Evolutionary conservation across 2,113 vertebrate species (phyloP), one percentile per base, ranked within the genome.

Genomic region (Salvator merianae): DNA sequence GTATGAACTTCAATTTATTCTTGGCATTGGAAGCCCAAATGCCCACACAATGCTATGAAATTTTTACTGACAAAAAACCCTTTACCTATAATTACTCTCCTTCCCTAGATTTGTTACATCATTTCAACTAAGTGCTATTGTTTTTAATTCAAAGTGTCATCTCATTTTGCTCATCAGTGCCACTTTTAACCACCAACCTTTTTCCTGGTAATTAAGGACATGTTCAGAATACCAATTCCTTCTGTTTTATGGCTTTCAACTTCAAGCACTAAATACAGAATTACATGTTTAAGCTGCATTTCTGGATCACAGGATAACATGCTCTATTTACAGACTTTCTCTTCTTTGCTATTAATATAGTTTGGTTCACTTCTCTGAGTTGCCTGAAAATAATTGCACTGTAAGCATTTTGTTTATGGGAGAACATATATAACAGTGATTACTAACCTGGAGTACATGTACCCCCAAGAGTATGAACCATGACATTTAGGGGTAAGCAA

Each of bases 181-280:
- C 18, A 83, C 88, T 84, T 88, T 73, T 66, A 55, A 81, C 65
- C 79, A 22, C 83, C 85, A 82, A 82, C 22, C 32, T 88, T 71
- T 86, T 88, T 28, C 63, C 72, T 83, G 83, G 65, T 69, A 85
- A 82, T 79, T 85, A 73, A 59, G 10, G 79, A 47, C 53, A 80
- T 83, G 12, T 81, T 90, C 90, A 86, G 74, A 84, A 65, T 83
- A 66, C 0, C 1, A 69, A 50, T 69, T 86, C 66, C n/a, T 86
- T 55, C n/a, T 89, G 62, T 36, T 77, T 84, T 82, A 84, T 79
- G 24, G 71, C 83, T 90, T 88, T 74, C 83, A 65, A 65, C 63
- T 26, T 65, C 68, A 88, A 87, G 62, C 71, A 66, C 73, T 84
- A 82, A 89, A 79, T 81, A 40, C 70, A 71, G 71, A 87, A 85